Percentiles rank a stretch among this genome's conserved stretches.
These are phyloP conservation scores for Rhagoletis pomonella DNA, from an alignment of 1,140 invertebrate species.

Conservation along the genomic window DNA sequence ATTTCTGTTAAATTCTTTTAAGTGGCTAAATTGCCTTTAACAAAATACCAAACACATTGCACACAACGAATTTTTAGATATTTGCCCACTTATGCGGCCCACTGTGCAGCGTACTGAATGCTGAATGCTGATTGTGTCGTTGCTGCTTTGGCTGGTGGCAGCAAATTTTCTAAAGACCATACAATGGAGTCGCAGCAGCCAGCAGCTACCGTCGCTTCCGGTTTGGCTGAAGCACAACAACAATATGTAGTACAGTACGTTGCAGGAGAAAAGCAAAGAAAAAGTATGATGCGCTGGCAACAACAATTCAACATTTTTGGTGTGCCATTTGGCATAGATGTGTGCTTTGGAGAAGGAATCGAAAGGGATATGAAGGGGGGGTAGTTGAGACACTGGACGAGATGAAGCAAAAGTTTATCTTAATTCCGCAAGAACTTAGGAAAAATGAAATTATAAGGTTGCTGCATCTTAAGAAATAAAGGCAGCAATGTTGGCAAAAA, in stretches of 20 bases:
- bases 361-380: background rate
- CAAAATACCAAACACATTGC: too few species aligned
- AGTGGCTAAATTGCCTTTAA: too few species aligned
- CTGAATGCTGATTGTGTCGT: background rate
- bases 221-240: background rate
- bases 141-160: background rate
- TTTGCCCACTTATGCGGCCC: too few species aligned
- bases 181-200: background rate
- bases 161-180: background rate
- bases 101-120: background rate
- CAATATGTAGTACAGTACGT: background rate
- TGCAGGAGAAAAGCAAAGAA: background rate
- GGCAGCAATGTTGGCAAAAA: background rate
- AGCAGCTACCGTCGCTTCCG: background rate
- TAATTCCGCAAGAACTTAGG: slow-evolving; percentile 42
- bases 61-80: too few species aligned
- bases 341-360: background rate
- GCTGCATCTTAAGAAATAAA: background rate
- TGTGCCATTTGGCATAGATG: background rate
- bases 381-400: background rate
- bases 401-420: slow-evolving; percentile 18
- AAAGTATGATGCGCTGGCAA: background rate
- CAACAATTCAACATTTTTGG: background rate
- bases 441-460: slow-evolving; percentile 41
- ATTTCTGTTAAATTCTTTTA: too few species aligned